Evolutionary conservation across 2,888 invertebrate genomes (phyloP).

Genomic region (Conus canariensis): DNA sequence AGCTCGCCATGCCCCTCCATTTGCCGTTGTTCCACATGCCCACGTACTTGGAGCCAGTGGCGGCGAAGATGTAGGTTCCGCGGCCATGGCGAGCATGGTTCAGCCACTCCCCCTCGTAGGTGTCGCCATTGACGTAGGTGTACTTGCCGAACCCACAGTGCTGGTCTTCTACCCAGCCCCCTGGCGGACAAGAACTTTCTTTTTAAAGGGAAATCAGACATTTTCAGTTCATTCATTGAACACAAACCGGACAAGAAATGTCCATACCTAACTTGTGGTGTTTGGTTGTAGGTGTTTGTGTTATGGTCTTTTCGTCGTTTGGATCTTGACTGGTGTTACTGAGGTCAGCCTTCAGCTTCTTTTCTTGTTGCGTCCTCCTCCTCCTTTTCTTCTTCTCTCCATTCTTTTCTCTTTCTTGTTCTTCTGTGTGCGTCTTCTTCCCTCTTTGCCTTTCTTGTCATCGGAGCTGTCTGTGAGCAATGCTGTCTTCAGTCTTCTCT

Average conservation of each 20-base stretch:
- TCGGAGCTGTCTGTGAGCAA: too few species aligned
- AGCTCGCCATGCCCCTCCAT: constrained; percentile 78
- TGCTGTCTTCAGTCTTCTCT: too few species aligned
- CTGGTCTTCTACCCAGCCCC: constrained; percentile 78
- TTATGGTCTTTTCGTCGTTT: too few species aligned
- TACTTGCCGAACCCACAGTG: constrained; percentile 74
- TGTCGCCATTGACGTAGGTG: constrained; percentile 74
- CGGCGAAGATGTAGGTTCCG: constrained; percentile 76
- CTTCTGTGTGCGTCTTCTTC: too few species aligned
- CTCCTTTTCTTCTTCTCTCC: too few species aligned
- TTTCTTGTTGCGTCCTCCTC: too few species aligned
- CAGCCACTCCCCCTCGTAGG: constrained; percentile 79
- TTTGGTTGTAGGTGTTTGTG: neutral
- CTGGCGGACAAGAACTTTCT: constrained; percentile 53
- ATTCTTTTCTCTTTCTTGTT: too few species aligned
- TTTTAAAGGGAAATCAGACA: neutral
- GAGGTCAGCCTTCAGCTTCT: too few species aligned
- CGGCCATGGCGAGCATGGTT: constrained; percentile 78
- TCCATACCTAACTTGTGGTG: neutral
- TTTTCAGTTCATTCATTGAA: too few species aligned
- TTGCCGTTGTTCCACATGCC: constrained; percentile 78
- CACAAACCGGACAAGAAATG: too few species aligned
- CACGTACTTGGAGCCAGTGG: constrained; percentile 76
- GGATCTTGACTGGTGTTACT: too few species aligned
- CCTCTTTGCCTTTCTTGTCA: too few species aligned